Evolutionary conservation across 2,888 invertebrate genomes (phyloP), one percentile per base, ranked within the genome.

Genomic region (Heteropelma amictum): DNA sequence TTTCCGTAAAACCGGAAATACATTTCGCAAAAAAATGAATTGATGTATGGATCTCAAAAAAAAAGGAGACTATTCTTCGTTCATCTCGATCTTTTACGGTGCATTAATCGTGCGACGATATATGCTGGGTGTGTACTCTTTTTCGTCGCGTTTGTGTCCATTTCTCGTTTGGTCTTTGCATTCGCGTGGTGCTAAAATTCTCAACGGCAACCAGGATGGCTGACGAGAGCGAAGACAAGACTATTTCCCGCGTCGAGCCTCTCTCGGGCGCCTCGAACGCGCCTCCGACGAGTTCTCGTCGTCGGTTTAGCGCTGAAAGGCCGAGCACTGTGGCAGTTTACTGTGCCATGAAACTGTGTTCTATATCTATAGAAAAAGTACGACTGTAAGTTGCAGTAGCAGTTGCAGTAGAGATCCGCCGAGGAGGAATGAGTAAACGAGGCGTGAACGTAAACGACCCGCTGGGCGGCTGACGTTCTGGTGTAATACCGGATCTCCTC

Each of bases 401-500:
- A 69, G 42, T 49, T 38, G 63, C 60, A 74, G 69, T 61, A 61
- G 35, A 75, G 61, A 75, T 65, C 70, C 65, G 70, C 70, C 70
- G 74, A 65, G 65, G 70, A 70, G 70, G 70, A 75, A 75, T 75
- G 70, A 75, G 54, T 70, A 80, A 81, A 81, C 80, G 80, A 81
- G 81, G 79, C 81, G 81, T 81, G 80, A 81, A 81, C 81, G 81
- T 80, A 79, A 81, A 81, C 80, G 81, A 77, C 76, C 81, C 61
- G 65, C 70, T 65, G 65, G 65, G 65, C 65, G 74, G 70, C 70
- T 70, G 65, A 70, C 74, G 61, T 56, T 65, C 70, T 70, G 65
- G 70, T 70, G 70, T 70, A 75, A 75, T 61, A 65, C 70, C 70
- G 67, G 65, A 70, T 58, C 38, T 60, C 28, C 19, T 33, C 42